phyloP scores from a whole-genome alignment of 2,888 invertebrate species.

The Eristalis pertinax region DNA sequence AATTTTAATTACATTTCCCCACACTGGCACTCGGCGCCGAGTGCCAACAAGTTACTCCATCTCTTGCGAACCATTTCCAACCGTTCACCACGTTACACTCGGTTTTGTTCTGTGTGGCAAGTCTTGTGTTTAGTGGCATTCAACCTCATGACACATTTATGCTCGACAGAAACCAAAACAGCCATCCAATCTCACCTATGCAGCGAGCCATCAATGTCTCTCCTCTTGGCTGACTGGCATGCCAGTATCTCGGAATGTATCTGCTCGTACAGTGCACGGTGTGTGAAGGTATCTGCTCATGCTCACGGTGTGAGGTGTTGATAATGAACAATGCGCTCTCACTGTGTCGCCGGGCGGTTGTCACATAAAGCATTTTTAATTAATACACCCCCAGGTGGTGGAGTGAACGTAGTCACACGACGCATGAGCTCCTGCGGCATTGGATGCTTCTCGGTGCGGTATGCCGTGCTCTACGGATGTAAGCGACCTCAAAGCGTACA shows the following conservation, averaged over 20 bases:
- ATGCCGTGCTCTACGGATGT: neutral
- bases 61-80: slow-evolving; percentile 6
- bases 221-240: slow-evolving; percentile 10
- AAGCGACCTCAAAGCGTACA: slow-evolving; percentile 18
- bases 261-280: neutral
- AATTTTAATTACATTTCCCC: slow-evolving; percentile 38
- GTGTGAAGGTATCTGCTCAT: neutral
- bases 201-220: slow-evolving; percentile 46
- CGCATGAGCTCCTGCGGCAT: neutral
- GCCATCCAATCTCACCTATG: slow-evolving; percentile 52
- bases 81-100: neutral
- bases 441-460: slow-evolving; percentile 1
- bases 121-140: slow-evolving; percentile 22
- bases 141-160: slow-evolving; percentile 59
- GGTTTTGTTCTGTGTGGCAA: neutral
- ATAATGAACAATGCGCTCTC: slow-evolving; percentile 43
- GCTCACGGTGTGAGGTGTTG: slow-evolving; percentile 7
- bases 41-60: slow-evolving; percentile 5
- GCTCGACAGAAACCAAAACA: slow-evolving; percentile 25
- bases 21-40: neutral
- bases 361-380: slow-evolving; percentile 47
- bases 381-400: slow-evolving; percentile 46
- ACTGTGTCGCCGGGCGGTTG: slow-evolving; percentile 11
- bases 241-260: slow-evolving; percentile 42
- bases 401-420: neutral